Evolutionary conservation across 2,113 vertebrate species (phyloP).

Genomic region (Dromas ardeola): DNA sequence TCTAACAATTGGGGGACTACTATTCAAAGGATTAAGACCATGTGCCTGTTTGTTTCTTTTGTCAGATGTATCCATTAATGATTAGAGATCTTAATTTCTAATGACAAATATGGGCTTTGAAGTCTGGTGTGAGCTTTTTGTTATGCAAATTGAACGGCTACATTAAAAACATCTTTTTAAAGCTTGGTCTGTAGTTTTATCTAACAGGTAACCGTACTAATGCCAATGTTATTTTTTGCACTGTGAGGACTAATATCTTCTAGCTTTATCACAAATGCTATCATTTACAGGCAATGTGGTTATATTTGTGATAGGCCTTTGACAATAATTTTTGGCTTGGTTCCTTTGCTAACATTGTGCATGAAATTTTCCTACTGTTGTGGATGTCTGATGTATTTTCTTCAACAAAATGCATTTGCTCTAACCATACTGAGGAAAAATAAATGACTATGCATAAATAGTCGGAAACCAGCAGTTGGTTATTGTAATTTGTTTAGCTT

Average conservation of each 20-base stretch:
- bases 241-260: not conserved
- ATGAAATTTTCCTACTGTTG: not conserved
- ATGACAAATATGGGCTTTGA: not conserved
- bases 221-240: not conserved
- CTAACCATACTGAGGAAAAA: not conserved
- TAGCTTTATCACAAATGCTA: not conserved
- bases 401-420: not conserved
- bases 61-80: not conserved
- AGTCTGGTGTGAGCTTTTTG: not conserved
- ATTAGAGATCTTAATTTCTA: slow-evolving; percentile 12
- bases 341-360: not conserved
- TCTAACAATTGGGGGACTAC: not conserved
- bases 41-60: not conserved
- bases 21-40: not conserved
- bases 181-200: not conserved
- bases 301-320: not conserved
- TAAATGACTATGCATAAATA: not conserved
- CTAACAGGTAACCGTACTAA: not conserved
- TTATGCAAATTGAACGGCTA: not conserved
- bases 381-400: not conserved
- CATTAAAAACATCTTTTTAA: not conserved
- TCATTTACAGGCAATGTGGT: not conserved
- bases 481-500: not conserved
- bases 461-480: not conserved
- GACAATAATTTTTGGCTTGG: not conserved